Base-by-base conservation (phyloP, 2,797 vertebrate genomes). In the Huso huso region DNA sequence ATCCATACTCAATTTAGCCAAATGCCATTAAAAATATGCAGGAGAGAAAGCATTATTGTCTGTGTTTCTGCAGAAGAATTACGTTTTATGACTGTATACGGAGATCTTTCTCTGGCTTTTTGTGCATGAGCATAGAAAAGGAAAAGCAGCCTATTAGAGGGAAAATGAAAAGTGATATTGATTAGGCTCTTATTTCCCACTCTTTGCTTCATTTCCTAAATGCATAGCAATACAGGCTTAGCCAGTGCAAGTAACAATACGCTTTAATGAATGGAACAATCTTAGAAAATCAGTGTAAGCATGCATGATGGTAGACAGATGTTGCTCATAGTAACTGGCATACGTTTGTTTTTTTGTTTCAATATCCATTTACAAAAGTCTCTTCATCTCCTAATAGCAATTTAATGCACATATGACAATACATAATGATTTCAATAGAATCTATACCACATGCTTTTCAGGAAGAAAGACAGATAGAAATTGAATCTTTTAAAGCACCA, bases 1-100 rank as follows among this genome's bases (percentile, higher is more conserved):
- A 99, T 98, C 95, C 93, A 99, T 99, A 97, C 94, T 95, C 94
- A 96, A 95, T 99, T 97, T 94, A 95, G 93, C 92, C 90, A 94
- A 96, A 96, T 96, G 93, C 94, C 94, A 95, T 92, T 94, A 93
- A 93, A 93, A 96, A 97, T 96, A 95, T 95, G 93, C 93, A 95
- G 90, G 89, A 89, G 87, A 90, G 90, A 90, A 89, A 91, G 89
- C 90, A 93, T 96, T 95, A 96, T 94, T 93, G 91, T 95, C 91
- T 93, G 88, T 92, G 91, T 93, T 95, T 89, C 89, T 92, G 88
- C 89, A 89, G 91, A 93, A 94, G 94, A 97, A 97, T 95, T 91
- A 92, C 89, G 90, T 95, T 95, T 94, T 94, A 93, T 92, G 90
- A 89, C 89, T 91, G 84, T 93, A 94, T 84, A 75, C 92, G 88